Evolutionary conservation across 2,797 vertebrate species (phyloP).

Genomic region (Gephyroberyx darwinii): DNA sequence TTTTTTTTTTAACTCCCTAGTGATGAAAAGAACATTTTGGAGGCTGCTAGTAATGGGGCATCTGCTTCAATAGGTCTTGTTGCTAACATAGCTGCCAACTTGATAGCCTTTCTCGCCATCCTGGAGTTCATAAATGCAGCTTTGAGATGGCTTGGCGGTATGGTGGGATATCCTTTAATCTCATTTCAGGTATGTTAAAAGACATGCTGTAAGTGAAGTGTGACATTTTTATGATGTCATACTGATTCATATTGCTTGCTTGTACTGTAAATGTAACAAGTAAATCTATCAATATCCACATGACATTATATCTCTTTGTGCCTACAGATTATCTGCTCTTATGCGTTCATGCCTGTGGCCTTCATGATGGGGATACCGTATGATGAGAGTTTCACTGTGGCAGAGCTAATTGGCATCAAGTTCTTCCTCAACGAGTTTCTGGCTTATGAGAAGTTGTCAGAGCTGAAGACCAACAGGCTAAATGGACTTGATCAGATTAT

Average conservation of each 20-base stretch:
- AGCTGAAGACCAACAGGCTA: constrained; percentile 83
- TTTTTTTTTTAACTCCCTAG: constrained; percentile 68
- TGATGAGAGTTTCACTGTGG: constrained; percentile 86
- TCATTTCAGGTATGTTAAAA: constrained; percentile 88
- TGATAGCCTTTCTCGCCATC: constrained; percentile 92
- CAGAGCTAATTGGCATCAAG: constrained; percentile 92
- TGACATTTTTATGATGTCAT: neutral
- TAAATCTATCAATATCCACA: neutral
- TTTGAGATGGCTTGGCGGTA: constrained; percentile 88
- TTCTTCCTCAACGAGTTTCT: constrained; percentile 97
- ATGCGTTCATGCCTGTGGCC: constrained; percentile 91
- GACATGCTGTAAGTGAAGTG: neutral
- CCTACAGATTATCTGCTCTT: constrained; percentile 93
- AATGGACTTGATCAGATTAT: constrained; percentile 78
- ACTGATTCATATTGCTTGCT: neutral
- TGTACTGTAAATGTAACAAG: neutral
- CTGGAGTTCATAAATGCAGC: constrained; percentile 89
- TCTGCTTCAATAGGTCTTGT: constrained; percentile 86
- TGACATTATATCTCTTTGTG: constrained; percentile 13
- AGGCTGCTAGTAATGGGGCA: constrained; percentile 91
- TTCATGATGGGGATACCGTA: constrained; percentile 93
- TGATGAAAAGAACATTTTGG: constrained; percentile 89
- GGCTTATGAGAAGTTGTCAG: constrained; percentile 88
- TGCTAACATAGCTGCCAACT: constrained; percentile 91
- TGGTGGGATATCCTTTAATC: constrained; percentile 88